Base-by-base conservation (phyloP, 2,888 invertebrate genomes). In the Brachyptera risi region DNA sequence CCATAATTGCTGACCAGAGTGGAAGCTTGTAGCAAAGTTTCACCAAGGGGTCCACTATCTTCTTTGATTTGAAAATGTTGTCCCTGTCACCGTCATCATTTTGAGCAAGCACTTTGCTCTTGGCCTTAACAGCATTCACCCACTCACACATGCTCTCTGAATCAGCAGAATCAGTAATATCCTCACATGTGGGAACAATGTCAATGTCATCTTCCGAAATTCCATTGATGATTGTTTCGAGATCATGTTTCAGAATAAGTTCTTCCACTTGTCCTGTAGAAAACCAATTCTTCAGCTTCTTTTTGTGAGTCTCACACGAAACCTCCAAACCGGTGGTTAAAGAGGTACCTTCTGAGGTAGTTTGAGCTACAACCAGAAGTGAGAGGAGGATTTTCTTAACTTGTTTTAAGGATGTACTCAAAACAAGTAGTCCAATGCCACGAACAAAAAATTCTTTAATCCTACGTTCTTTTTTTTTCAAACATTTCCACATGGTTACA, bases 401-500 rank as follows among this genome's bases (percentile, higher is more conserved):
- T 27, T 27, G 15, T 27, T 9, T 31, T 17, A 51, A 19, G 13
- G 51, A 31, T n/a, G 31, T 27, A 17, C 51, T 31, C 17, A 27
- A n/a, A 2, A 51, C 27, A 9, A 51, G 31, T 19, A n/a, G 51
- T 31, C 31, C 51, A 19, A 51, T 21, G 4, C 51, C 51, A 4
- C 51, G 5, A 4, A 51, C 27, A 15, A 31, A 51, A 31, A 51
- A 51, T 31, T 51, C 51, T n/a, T 35, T 13, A 3, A 51, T 19
- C 19, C 27, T 51, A 3, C 7, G 13, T 19, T 13, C 13, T 27
- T 51, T 51, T n/a, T 27, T 15, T 9, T 21, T 15, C n/a, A 64
- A 19, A 26, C 50, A 50, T 13, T 31, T n/a, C 59, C 64, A 64
- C 17, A 11, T 23, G 17, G 44, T 40, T n/a, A 64, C 27, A 3